phyloP scores from a whole-genome alignment of 2,888 invertebrate genomes.

The Rhogogaster chlorosoma region DNA sequence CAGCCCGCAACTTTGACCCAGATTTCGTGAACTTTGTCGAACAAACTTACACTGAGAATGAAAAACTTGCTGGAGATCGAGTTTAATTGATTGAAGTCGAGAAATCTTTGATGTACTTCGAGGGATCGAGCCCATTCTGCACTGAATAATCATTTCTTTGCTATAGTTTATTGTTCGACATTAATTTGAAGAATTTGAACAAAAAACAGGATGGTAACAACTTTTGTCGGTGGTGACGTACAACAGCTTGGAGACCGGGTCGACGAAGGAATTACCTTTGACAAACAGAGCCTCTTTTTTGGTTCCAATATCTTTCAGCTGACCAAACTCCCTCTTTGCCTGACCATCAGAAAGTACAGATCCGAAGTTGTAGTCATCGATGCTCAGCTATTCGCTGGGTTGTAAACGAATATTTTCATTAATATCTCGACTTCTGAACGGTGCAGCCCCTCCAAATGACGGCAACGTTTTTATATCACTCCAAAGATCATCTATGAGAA shows the following conservation, averaged over 20 bases:
- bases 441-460: no score
- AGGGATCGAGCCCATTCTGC: no score
- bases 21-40: neutral
- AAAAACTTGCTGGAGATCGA: neutral
- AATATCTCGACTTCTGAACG: no score
- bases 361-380: conserved; percentile 10
- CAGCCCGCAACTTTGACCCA: neutral
- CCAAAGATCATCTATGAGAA: no score
- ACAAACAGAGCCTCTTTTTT: conserved; percentile 63
- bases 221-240: neutral
- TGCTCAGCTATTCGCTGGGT: no score
- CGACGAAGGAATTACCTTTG: conserved; percentile 64
- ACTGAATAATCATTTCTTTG: neutral
- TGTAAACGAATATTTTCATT: no score
- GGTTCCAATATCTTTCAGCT: conserved; percentile 57
- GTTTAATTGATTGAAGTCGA: neutral
- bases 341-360: neutral
- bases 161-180: neutral
- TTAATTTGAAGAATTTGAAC: neutral
- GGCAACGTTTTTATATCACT: no score
- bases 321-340: conserved; percentile 47
- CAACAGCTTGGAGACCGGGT: conserved; percentile 48
- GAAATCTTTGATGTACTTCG: neutral
- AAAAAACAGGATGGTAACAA: neutral
- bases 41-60: neutral